Percentiles rank a stretch among this genome's conserved stretches.
phyloP scores from a whole-genome alignment of 2,888 invertebrate genomes.

The Habroteleia sp. region DNA sequence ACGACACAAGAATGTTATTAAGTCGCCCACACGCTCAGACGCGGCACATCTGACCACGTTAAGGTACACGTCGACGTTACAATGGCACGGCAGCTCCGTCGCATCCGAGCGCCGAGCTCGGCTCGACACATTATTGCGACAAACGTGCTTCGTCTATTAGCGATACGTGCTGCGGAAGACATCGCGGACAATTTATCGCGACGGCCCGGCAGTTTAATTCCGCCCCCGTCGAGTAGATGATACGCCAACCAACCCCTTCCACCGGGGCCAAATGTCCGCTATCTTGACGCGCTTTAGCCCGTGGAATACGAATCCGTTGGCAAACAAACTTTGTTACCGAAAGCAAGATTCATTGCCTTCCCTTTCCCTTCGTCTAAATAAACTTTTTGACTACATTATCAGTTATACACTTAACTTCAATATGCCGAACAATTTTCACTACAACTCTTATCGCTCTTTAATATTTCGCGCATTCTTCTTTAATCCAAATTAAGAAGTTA shows the following conservation, averaged over 20 bases:
- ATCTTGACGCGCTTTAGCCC: conserved; percentile 9
- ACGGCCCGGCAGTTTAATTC: conserved; percentile 72
- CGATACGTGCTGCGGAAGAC: conserved; percentile 69
- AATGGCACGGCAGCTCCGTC: conserved; percentile 24
- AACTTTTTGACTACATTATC: too few relatives aligned
- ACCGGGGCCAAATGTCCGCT: conserved; percentile 15
- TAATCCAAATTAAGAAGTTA: too few relatives aligned
- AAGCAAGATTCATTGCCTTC: conserved; percentile 8
- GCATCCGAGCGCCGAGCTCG: conserved; percentile 25
- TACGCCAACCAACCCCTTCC: conserved; percentile 10
- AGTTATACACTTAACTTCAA: too few relatives aligned
- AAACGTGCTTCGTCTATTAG: conserved; percentile 61
- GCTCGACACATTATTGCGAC: conserved; percentile 59
- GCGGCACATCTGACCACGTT: conserved; percentile 51
- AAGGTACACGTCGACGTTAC: conserved; percentile 56
- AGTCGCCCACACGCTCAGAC: conserved; percentile 47
- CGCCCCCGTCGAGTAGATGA: conserved; percentile 58
- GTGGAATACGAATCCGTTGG: not conserved
- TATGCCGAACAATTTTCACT: too few relatives aligned
- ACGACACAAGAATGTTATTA: conserved; percentile 48
- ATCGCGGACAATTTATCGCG: conserved; percentile 72
- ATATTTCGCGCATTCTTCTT: too few relatives aligned
- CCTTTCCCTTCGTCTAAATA: too few relatives aligned
- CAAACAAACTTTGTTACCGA: conserved; percentile 6
- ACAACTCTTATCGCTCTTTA: too few relatives aligned